Percentiles rank a stretch among this genome's conserved stretches.
Conservation (phyloP, 2,113 vertebrate species). For the Grammomys surdaster region DNA sequence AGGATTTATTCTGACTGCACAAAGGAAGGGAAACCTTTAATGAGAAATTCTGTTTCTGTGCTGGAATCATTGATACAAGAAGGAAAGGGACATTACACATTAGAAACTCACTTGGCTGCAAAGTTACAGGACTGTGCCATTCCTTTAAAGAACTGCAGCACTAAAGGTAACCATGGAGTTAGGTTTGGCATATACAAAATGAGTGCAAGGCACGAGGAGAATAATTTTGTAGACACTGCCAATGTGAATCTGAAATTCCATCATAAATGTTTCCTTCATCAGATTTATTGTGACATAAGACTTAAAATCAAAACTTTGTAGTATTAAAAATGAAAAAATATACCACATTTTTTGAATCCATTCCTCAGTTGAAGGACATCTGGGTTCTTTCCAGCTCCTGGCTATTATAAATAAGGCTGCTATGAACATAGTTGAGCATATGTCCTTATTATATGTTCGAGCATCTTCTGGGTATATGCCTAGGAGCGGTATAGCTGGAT, state of each 20-base stretch:
- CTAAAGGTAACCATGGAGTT: constrained; percentile 72
- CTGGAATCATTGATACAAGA: constrained; percentile 61
- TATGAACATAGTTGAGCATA: no score
- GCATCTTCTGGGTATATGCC: no score
- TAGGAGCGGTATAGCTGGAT: no score
- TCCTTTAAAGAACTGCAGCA: constrained; percentile 57
- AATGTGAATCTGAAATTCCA: constrained; percentile 78
- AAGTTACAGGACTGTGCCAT: constrained; percentile 64
- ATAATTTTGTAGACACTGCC: constrained; percentile 72
- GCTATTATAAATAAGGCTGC: no score
- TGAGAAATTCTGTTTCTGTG: constrained; percentile 59
- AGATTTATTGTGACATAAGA: constrained; percentile 38
- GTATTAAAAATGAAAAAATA: constrained; percentile 65
- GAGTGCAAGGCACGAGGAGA: constrained; percentile 67
- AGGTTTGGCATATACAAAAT: constrained; percentile 62
- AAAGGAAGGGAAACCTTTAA: constrained; percentile 77
- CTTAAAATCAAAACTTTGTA: constrained; percentile 69
- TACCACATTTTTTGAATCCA: background rate
- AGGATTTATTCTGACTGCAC: constrained; percentile 72
- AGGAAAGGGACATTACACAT: constrained; percentile 66
- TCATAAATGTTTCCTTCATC: constrained; percentile 72
- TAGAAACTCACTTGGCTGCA: constrained; percentile 63
- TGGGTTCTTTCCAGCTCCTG: no score
- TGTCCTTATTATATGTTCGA: no score
- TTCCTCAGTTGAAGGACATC: no score